Percentiles rank a stretch among this genome's conserved stretches.
Evolutionary conservation across 2,797 vertebrate species (phyloP).

Genomic region (Sebastes diploproa): DNA sequence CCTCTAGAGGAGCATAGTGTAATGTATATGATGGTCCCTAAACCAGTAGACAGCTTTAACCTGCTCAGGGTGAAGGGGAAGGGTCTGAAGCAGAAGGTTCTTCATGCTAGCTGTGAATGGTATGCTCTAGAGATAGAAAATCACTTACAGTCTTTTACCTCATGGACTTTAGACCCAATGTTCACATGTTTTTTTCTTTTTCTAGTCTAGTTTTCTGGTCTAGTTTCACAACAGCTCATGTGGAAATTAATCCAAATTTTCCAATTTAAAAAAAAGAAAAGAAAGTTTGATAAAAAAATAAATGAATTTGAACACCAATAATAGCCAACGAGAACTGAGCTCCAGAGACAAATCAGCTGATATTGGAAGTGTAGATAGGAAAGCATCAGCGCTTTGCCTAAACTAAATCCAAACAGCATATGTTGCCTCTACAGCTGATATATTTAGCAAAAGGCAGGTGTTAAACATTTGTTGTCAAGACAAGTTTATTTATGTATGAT

Average conservation of each 20-base stretch:
- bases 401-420: not conserved
- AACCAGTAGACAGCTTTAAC: conserved; percentile 92
- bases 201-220: not conserved
- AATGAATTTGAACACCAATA: not conserved
- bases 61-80: conserved; percentile 92
- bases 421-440: not conserved
- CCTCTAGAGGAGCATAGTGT: conserved; percentile 91
- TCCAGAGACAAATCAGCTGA: not conserved
- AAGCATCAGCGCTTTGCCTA: not conserved
- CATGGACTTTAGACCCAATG: not conserved
- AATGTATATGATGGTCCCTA: conserved; percentile 91
- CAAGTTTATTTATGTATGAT: not conserved
- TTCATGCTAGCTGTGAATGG: conserved; percentile 91
- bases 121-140: conserved; percentile 47
- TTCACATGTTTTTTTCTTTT: too few relatives aligned
- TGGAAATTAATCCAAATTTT: not conserved
- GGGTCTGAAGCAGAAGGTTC: conserved; percentile 91
- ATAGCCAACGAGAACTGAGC: not conserved
- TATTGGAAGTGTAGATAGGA: not conserved
- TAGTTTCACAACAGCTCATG: not conserved
- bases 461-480: not conserved
- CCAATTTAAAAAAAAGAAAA: too few relatives aligned
- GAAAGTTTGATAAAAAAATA: too few relatives aligned
- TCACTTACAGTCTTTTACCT: not conserved
- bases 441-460: not conserved